Percentiles rank a stretch among this genome's conserved stretches.
Evolutionary conservation across 1,140 invertebrate genomes (phyloP).

Genomic region (Drosophila ananassae): DNA sequence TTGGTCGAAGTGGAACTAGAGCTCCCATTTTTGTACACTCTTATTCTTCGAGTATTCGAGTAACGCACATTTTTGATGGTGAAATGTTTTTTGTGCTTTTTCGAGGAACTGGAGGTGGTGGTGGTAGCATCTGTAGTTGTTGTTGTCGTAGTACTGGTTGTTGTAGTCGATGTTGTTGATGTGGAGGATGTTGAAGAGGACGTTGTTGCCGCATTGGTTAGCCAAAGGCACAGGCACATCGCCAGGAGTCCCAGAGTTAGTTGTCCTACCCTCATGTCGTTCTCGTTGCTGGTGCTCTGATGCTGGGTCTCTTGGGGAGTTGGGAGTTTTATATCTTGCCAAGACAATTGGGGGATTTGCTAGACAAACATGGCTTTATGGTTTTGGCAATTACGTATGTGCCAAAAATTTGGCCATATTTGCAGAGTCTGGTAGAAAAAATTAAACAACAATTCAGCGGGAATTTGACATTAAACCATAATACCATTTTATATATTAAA

Average conservation of each 20-base stretch:
- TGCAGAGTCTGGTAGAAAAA: constrained; percentile 27
- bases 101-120: constrained; percentile 4
- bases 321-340: constrained; percentile 28
- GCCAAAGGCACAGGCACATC: constrained; percentile 25
- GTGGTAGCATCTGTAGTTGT: constrained; percentile 11
- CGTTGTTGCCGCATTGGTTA: constrained; percentile 1
- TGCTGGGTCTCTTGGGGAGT: neutral
- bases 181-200: constrained; percentile 5
- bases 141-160: constrained; percentile 17
- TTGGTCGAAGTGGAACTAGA: constrained; percentile 7
- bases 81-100: constrained; percentile 2
- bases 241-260: constrained; percentile 19
- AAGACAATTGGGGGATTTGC: constrained; percentile 29
- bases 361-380: constrained; percentile 38
- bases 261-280: constrained; percentile 25
- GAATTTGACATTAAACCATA: constrained; percentile 21
- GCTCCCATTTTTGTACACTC: neutral
- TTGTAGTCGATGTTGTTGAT: constrained; percentile 18
- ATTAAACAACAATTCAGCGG: constrained; percentile 28
- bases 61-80: constrained; percentile 1
- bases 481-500: constrained; percentile 29
- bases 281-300: constrained; percentile 3
- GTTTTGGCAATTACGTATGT: constrained; percentile 30
- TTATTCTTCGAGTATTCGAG: neutral
- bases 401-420: constrained; percentile 37